These are phyloP conservation scores for Loris lydekkerianus DNA, from an alignment of 2,797 vertebrate species.

Conservation along the genomic window DNA sequence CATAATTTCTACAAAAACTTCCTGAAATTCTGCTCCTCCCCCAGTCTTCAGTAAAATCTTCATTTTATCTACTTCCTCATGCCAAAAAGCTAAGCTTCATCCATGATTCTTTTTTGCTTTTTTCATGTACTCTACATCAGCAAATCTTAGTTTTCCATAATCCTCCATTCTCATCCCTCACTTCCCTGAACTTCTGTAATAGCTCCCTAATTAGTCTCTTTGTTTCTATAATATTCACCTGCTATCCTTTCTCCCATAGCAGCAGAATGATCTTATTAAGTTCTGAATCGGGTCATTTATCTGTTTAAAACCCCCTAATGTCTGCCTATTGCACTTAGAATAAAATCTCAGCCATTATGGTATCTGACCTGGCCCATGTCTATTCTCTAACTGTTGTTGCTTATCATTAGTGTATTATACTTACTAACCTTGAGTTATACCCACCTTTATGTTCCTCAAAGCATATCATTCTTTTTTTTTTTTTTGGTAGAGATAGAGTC, in stretches of 20 bases:
- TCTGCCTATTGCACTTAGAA: neutral
- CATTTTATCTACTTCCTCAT: neutral
- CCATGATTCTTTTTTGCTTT: neutral
- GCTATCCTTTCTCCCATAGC: neutral
- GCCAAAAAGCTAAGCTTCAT: neutral
- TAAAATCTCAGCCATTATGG: neutral
- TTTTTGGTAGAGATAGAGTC: too few relatives aligned
- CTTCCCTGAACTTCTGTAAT: neutral
- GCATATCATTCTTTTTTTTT: neutral
- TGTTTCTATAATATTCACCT: neutral
- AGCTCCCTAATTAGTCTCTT: neutral
- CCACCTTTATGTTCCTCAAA: neutral
- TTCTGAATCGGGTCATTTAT: neutral
- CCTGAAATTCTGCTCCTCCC: neutral
- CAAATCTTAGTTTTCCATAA: slow-evolving; percentile 6
- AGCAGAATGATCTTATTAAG: neutral
- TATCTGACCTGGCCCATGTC: neutral
- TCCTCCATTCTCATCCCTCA: neutral
- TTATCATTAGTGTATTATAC: neutral
- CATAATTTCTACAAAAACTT: slow-evolving; percentile 9
- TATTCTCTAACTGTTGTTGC: neutral
- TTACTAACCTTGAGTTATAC: neutral
- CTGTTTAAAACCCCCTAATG: neutral
- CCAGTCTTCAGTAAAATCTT: neutral
- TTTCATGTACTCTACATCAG: neutral